A percentile compares a stretch with the other conserved stretches of the same genome.
phyloP scores from a whole-genome alignment of 2,113 vertebrate genomes.

The Kryptolebias marmoratus region DNA sequence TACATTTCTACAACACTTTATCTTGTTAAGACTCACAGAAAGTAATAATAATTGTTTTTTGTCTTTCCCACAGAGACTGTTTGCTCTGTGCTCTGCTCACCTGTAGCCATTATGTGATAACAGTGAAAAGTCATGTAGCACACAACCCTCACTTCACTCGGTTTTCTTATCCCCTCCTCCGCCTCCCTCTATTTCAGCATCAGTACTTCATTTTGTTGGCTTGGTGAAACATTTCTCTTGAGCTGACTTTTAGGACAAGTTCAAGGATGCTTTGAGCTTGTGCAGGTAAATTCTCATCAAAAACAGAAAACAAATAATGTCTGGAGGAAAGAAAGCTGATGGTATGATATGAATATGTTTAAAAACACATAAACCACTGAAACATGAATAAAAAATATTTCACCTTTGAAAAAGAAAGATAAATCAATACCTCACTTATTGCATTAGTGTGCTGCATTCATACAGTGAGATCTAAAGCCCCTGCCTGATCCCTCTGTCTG shows the following conservation, averaged over 20 bases:
- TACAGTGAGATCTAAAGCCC: background rate
- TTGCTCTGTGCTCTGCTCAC: background rate
- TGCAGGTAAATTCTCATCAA: background rate
- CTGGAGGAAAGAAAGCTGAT: background rate
- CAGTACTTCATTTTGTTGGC: background rate
- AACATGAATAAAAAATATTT: background rate
- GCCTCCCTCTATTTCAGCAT: background rate
- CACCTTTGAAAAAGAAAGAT: background rate
- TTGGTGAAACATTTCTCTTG: background rate
- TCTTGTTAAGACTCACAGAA: too few relatives aligned
- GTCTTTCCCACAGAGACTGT: background rate
- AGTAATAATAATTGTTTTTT: background rate
- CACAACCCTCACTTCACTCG: background rate
- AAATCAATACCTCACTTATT: slow-evolving; percentile 24
- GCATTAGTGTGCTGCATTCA: slow-evolving; percentile 37
- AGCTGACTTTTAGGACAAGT: background rate
- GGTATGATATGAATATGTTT: background rate
- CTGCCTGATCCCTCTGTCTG: background rate
- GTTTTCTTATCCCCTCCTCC: background rate
- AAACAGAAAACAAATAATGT: background rate
- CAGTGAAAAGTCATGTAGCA: background rate
- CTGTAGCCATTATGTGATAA: background rate
- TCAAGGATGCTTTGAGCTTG: background rate
- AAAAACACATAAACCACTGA: background rate
- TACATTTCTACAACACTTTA: background rate